phyloP scores from a whole-genome alignment of 2,113 vertebrate genomes.

The Balaenoptera acutorostrata region DNA sequence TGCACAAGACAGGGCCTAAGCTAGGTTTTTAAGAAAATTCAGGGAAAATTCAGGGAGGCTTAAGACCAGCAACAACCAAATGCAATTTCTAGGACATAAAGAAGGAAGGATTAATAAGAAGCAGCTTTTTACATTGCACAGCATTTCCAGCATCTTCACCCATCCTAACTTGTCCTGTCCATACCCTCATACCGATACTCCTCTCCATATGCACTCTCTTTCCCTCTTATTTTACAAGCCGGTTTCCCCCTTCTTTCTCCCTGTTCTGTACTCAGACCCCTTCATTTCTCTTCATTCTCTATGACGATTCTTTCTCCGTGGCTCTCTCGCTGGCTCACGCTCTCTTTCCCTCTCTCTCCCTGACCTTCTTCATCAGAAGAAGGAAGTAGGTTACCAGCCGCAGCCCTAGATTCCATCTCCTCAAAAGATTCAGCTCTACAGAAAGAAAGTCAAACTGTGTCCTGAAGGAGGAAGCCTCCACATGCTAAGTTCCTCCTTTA shows the following conservation, averaged over 20 bases:
- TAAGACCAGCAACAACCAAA: not conserved
- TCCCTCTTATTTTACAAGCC: not conserved
- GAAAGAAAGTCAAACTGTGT: not conserved
- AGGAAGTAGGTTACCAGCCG: conserved; percentile 11
- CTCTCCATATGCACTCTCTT: not conserved
- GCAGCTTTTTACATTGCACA: not conserved
- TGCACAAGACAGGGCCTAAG: too few relatives aligned
- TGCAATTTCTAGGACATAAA: not conserved
- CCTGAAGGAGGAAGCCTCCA: not conserved
- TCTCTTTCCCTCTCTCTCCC: not conserved
- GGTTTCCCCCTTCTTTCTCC: not conserved
- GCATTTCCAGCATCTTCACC: not conserved
- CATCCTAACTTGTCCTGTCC: not conserved
- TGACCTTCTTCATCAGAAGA: conserved; percentile 11
- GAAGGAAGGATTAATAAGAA: not conserved
- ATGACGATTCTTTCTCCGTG: not conserved
- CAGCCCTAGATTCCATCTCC: conserved; percentile 58
- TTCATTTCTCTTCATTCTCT: not conserved
- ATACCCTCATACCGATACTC: not conserved
- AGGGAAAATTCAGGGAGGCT: not conserved
- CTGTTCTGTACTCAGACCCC: not conserved
- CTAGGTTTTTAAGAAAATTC: not conserved
- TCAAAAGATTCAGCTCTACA: not conserved
- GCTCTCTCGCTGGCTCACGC: not conserved
- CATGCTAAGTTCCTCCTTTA: not conserved